Conservation (phyloP, 2,888 invertebrate species). For the Cephus rjabovi region DNA sequence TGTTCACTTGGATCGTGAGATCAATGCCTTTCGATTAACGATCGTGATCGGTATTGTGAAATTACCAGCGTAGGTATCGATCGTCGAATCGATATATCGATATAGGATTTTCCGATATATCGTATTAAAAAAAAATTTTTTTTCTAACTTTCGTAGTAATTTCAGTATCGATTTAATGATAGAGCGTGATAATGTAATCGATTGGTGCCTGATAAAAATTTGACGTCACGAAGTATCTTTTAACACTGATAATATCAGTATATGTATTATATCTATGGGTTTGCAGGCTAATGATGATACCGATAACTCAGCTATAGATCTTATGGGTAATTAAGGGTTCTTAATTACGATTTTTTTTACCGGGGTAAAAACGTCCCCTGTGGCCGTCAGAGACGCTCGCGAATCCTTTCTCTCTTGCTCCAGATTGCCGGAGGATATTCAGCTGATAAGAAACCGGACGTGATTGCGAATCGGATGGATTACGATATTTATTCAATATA, state of each 20-base stretch:
- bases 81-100: not conserved
- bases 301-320: not conserved
- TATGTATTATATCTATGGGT: not conserved
- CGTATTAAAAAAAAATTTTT: not conserved
- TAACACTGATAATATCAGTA: not conserved
- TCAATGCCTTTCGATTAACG: not conserved
- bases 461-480: not conserved
- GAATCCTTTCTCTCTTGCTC: not conserved
- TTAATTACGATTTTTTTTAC: not conserved
- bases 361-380: not conserved
- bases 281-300: not conserved
- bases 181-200: not conserved
- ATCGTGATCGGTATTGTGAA: not conserved
- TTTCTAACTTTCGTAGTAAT: no score
- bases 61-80: not conserved
- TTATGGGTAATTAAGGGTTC: not conserved
- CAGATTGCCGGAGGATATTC: not conserved
- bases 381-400: not conserved
- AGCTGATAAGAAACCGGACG: not conserved
- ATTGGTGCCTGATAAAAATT: not conserved
- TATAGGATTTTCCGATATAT: not conserved
- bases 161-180: not conserved
- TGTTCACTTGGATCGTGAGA: not conserved
- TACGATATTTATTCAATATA: not conserved
- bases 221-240: not conserved